Percentiles rank a stretch among this genome's conserved stretches.
phyloP scores from a whole-genome alignment of 1,140 invertebrate species.

The Neodiprion fabricii region DNA sequence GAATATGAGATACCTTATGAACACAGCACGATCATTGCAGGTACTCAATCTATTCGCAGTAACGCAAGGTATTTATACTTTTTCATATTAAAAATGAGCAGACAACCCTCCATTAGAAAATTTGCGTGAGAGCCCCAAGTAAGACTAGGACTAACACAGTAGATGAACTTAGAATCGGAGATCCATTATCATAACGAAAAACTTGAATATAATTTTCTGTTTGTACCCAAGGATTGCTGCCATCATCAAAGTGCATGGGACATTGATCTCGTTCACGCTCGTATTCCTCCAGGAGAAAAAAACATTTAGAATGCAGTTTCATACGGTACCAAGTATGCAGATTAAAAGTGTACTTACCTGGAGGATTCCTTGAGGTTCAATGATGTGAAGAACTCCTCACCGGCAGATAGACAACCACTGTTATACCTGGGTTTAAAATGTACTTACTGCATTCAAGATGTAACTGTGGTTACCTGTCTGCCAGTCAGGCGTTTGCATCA shows the following conservation, averaged over 20 bases:
- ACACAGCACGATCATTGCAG: background rate
- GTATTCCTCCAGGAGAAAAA: conserved; percentile 53
- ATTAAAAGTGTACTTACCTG: too few species aligned
- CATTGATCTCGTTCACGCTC: conserved; percentile 81
- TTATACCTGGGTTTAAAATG: too few species aligned
- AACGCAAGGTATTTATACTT: background rate
- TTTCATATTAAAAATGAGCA: background rate
- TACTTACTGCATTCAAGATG: too few species aligned
- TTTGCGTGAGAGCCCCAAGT: background rate
- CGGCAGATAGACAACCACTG: too few species aligned
- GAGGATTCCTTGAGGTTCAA: too few species aligned
- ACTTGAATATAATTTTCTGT: conserved; percentile 76
- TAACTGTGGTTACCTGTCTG: too few species aligned
- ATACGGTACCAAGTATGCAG: background rate
- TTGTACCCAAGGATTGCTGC: conserved; percentile 81
- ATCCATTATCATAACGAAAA: conserved; percentile 63
- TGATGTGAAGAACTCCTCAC: too few species aligned
- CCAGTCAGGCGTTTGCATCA: too few species aligned
- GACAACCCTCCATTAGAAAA: background rate
- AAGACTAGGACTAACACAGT: background rate
- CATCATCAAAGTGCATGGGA: conserved; percentile 95
- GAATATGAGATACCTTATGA: background rate
- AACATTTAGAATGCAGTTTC: conserved; percentile 27
- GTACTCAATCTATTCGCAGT: background rate
- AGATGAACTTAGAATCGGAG: background rate